phyloP scores from a whole-genome alignment of 2,888 invertebrate species.

The Leuctra nigra region DNA sequence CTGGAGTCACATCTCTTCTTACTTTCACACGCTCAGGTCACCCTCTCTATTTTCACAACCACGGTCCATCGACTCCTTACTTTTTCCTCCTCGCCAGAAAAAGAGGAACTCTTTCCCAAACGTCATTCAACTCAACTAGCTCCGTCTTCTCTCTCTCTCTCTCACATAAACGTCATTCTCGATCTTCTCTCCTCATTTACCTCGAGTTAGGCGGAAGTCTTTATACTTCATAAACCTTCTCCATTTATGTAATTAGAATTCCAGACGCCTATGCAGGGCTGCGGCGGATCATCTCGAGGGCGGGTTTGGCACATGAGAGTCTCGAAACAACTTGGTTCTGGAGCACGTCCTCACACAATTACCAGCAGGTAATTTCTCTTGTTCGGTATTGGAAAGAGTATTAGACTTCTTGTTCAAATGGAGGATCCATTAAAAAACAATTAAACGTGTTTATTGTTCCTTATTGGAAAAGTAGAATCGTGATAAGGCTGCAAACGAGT shows the following conservation, averaged over 20 bases:
- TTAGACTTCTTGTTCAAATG: constrained; percentile 1
- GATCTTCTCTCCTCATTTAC: not conserved
- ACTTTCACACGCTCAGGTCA: not conserved
- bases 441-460: constrained; percentile 1
- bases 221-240: constrained; percentile 26
- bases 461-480: not conserved
- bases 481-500: no score
- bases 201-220: constrained; percentile 5
- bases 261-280: constrained; percentile 19
- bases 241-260: constrained; percentile 28
- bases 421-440: constrained; percentile 11
- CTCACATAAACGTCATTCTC: not conserved
- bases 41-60: constrained; percentile 4
- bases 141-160: not conserved
- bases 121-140: not conserved
- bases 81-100: not conserved
- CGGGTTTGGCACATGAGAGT: constrained; percentile 2
- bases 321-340: not conserved
- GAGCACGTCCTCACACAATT: not conserved
- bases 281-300: constrained; percentile 7
- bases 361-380: constrained; percentile 10
- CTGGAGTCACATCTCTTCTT: not conserved
- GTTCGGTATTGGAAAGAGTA: constrained; percentile 9
- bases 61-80: not conserved
- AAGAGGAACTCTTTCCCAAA: not conserved